A percentile compares a stretch with the other conserved stretches of the same genome.
phyloP scores from a whole-genome alignment of 1,140 invertebrate genomes.

The Neotoxoptera formosana region DNA sequence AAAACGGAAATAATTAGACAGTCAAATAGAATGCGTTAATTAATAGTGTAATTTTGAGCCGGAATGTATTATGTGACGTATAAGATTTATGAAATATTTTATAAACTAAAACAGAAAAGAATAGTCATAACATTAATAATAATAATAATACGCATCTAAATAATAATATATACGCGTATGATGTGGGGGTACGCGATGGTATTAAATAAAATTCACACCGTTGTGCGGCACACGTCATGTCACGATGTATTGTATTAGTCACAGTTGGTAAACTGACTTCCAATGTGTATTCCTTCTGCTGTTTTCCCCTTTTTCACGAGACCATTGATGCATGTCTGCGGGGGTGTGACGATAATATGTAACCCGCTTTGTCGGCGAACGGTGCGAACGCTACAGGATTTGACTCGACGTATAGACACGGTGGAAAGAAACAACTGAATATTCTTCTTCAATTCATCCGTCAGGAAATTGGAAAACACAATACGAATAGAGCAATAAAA shows the following conservation, averaged over 20 bases:
- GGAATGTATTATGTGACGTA: not conserved
- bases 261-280: constrained; percentile 50
- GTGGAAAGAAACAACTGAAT: constrained; percentile 17
- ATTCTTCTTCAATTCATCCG: constrained; percentile 19
- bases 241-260: constrained; percentile 51
- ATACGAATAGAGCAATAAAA: constrained; percentile 44
- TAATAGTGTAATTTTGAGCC: not conserved
- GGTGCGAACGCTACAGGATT: not conserved
- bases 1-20: not conserved
- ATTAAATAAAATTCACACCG: constrained; percentile 35
- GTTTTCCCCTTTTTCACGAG: constrained; percentile 13
- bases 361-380: not conserved
- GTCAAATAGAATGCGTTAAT: not conserved
- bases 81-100: not conserved
- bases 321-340: constrained; percentile 45
- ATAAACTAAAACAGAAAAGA: not conserved
- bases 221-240: constrained; percentile 12
- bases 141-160: not conserved
- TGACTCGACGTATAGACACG: not conserved
- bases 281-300: not conserved
- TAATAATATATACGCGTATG: not conserved
- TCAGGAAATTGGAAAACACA: constrained; percentile 47
- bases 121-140: not conserved
- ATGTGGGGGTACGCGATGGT: not conserved
- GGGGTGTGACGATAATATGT: not conserved